phyloP scores from a whole-genome alignment of 2,888 invertebrate genomes.

The Torymus auratus region DNA sequence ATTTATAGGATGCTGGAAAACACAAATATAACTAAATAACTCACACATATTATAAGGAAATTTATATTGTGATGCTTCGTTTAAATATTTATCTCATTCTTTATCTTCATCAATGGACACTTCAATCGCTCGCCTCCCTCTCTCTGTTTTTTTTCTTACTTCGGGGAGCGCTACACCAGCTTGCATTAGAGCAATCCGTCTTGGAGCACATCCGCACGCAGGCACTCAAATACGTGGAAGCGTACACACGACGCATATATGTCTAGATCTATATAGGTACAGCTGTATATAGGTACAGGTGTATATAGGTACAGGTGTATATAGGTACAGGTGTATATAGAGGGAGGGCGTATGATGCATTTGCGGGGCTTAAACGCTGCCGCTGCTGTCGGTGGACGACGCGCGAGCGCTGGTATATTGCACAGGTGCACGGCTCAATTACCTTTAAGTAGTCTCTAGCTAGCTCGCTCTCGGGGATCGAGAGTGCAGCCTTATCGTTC shows the following conservation, averaged over 20 bases:
- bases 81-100: no score
- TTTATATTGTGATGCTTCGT: no score
- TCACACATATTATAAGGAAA: no score
- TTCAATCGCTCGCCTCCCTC: no score
- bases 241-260: constrained; percentile 15
- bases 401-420: not conserved
- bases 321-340: no score
- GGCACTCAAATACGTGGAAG: constrained; percentile 14
- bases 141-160: not conserved
- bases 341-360: not conserved
- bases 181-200: constrained; percentile 58
- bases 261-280: no score
- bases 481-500: not conserved
- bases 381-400: not conserved
- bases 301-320: no score
- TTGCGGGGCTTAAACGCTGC: not conserved
- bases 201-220: constrained; percentile 33
- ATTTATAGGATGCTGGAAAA: no score
- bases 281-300: no score
- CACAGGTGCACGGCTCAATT: constrained; percentile 63
- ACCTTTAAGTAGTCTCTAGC: constrained; percentile 53
- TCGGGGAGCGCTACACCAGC: not conserved
- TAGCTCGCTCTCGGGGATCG: no score
- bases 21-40: no score
- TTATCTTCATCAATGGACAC: no score